These are phyloP conservation scores for Micronycteris hirsuta DNA, from an alignment of 2,113 vertebrate genomes.

Conservation along the genomic window DNA sequence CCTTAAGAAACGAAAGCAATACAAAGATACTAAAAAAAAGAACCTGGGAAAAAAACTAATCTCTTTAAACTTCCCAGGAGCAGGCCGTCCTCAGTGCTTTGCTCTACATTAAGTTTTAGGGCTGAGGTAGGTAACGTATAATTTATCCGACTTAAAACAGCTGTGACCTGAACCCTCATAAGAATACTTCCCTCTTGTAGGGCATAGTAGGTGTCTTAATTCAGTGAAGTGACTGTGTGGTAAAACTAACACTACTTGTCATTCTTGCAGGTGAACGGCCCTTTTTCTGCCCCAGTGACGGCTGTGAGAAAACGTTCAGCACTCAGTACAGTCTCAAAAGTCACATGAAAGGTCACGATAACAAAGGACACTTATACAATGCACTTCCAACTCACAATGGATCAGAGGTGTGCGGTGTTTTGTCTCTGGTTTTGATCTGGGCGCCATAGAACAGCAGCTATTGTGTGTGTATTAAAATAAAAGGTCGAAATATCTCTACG, in stretches of 20 bases:
- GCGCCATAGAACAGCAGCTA: neutral
- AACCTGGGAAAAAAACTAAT: neutral
- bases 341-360: constrained; percentile 96
- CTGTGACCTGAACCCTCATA: neutral
- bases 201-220: neutral
- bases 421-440: constrained; percentile 1
- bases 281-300: constrained; percentile 96
- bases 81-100: neutral
- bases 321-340: constrained; percentile 98
- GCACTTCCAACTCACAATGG: constrained; percentile 85
- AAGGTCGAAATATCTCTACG: neutral
- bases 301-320: constrained; percentile 98
- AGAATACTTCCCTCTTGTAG: neutral
- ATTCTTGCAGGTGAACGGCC: constrained; percentile 91
- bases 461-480: neutral
- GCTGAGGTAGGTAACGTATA: neutral
- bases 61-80: neutral
- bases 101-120: neutral
- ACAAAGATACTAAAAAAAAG: neutral
- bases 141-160: neutral
- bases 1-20: constrained; percentile 35
- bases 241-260: constrained; percentile 47
- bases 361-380: constrained; percentile 87
- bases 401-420: constrained; percentile 87
- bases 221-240: neutral